Conservation (phyloP, 2,797 vertebrate genomes). For the Cryptoprocta ferox region DNA sequence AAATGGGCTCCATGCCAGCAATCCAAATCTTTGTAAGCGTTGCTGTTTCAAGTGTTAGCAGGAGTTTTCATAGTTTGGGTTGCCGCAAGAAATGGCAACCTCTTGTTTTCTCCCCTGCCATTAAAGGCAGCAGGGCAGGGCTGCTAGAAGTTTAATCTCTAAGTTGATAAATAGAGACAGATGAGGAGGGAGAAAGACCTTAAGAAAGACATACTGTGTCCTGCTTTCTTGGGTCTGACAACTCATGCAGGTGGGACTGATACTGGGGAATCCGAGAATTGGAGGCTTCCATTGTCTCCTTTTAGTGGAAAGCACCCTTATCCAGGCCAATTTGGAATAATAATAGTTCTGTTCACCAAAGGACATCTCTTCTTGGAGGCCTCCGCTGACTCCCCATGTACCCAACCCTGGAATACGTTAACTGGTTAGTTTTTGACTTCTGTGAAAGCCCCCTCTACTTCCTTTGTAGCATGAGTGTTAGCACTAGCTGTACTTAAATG, state of each 20-base stretch:
- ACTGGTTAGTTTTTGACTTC: background rate
- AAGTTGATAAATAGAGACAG: background rate
- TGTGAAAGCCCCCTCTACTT: rapidly evolving
- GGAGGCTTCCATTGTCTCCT: background rate
- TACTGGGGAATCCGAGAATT: background rate
- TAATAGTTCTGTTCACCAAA: background rate
- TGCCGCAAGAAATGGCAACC: background rate
- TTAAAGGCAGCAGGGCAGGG: background rate
- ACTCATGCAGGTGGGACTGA: background rate
- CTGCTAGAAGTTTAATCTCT: background rate
- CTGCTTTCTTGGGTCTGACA: background rate
- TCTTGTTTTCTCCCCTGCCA: background rate
- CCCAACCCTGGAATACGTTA: background rate
- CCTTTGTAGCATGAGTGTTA: background rate
- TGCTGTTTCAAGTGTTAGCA: background rate
- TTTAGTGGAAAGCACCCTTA: background rate
- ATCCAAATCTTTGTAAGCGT: background rate
- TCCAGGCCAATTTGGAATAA: background rate
- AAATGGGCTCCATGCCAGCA: background rate
- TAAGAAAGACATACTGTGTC: background rate
- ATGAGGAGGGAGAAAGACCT: background rate
- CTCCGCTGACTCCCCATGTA: background rate
- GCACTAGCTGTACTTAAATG: background rate
- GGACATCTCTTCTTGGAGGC: background rate
- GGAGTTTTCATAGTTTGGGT: background rate